Percentiles rank a stretch among this genome's conserved stretches.
Conservation (phyloP, 2,888 invertebrate genomes). For the Hetaerina titia region DNA sequence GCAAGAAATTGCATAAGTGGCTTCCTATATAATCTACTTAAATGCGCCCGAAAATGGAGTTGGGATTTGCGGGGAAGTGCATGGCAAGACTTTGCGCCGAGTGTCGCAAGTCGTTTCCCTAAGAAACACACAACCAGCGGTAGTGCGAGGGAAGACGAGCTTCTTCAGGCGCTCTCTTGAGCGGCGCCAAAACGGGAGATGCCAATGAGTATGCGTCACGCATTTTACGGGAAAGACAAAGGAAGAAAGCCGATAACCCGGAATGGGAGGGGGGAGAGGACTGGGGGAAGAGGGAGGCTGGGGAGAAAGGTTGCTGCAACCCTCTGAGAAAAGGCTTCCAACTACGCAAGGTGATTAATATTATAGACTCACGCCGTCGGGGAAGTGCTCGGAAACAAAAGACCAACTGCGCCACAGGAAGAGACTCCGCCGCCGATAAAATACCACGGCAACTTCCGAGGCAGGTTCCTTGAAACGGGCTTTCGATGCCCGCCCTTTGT, state of each 20-base stretch:
- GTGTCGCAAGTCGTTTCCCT: too few relatives aligned
- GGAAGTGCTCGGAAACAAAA: neutral
- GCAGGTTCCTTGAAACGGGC: neutral
- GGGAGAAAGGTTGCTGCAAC: too few relatives aligned
- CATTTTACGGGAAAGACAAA: neutral
- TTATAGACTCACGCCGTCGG: neutral
- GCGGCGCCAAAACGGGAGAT: neutral
- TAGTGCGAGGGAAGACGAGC: neutral
- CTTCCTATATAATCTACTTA: too few relatives aligned
- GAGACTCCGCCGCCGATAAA: neutral
- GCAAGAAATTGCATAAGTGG: too few relatives aligned
- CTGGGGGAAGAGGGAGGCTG: neutral
- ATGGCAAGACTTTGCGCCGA: too few relatives aligned
- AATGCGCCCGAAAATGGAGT: too few relatives aligned
- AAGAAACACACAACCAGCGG: too few relatives aligned
- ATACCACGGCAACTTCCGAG: neutral
- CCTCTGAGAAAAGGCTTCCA: too few relatives aligned
- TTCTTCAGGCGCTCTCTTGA: neutral
- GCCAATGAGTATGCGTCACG: neutral
- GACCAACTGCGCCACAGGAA: neutral
- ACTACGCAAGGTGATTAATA: neutral
- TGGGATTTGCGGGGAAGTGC: too few relatives aligned
- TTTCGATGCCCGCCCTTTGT: neutral
- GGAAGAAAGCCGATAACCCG: neutral
- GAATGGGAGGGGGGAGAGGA: neutral